Conservation (phyloP, 2,888 invertebrate genomes). For the Hylaea fasciaria region DNA sequence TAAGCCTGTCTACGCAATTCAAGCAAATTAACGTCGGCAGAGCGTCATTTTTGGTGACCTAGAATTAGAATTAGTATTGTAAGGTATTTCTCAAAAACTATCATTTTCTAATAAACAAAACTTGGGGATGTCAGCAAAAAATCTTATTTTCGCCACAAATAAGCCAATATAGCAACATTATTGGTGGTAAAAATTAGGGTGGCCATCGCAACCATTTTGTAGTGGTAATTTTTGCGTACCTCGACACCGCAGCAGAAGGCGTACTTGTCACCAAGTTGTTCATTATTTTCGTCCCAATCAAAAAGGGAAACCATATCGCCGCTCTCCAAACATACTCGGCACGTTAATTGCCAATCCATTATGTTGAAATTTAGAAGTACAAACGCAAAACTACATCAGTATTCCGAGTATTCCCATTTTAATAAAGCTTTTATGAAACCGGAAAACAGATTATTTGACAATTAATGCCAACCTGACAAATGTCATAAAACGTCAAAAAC, state of each 20-base stretch:
- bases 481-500: slow-evolving; percentile 25
- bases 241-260: slow-evolving; percentile 79
- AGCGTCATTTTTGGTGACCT: slow-evolving; percentile 77
- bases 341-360: slow-evolving; percentile 84
- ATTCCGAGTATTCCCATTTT: no score
- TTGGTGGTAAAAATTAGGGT: slow-evolving; percentile 79
- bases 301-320: slow-evolving; percentile 83
- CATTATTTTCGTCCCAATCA: slow-evolving; percentile 84
- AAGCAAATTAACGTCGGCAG: slow-evolving; percentile 81
- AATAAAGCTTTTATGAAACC: slow-evolving; percentile 61
- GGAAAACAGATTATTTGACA: slow-evolving; percentile 59
- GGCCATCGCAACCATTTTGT: slow-evolving; percentile 85
- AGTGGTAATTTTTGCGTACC: slow-evolving; percentile 79
- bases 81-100: slow-evolving; percentile 33
- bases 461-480: slow-evolving; percentile 60
- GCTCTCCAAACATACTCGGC: slow-evolving; percentile 79
- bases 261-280: slow-evolving; percentile 82
- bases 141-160: slow-evolving; percentile 65
- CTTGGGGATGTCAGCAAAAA: slow-evolving; percentile 80
- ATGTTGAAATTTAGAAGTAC: slow-evolving; percentile 48
- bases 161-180: slow-evolving; percentile 83
- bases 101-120: slow-evolving; percentile 43
- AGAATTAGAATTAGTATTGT: slow-evolving; percentile 45
- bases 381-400: slow-evolving; percentile 45
- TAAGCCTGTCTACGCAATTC: slow-evolving; percentile 79